Conservation (phyloP, 2,888 invertebrate species). For the Notodonta ziczac region DNA sequence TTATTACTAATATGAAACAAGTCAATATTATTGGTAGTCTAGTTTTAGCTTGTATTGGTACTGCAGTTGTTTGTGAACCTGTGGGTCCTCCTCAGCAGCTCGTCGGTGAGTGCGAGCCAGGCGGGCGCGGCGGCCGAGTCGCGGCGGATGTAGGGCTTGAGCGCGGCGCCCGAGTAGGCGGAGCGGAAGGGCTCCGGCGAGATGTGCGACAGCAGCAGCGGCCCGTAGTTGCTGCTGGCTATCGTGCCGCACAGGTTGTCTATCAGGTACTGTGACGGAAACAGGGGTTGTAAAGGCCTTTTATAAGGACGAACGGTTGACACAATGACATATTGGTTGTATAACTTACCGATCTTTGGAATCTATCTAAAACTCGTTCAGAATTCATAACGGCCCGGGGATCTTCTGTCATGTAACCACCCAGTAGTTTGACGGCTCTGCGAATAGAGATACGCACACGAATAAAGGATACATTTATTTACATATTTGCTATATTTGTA, state of each 20-base stretch:
- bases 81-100: constrained; percentile 84
- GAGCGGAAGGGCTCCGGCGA: constrained; percentile 86
- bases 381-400: constrained; percentile 47
- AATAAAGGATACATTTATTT: too few relatives aligned
- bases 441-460: constrained; percentile 14
- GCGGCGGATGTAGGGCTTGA: constrained; percentile 94
- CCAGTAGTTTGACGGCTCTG: constrained; percentile 65
- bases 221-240: constrained; percentile 63
- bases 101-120: constrained; percentile 89
- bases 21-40: too few relatives aligned
- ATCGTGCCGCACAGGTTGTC: constrained; percentile 73
- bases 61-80: constrained; percentile 45
- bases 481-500: too few relatives aligned
- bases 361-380: constrained; percentile 74
- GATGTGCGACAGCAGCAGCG: constrained; percentile 79
- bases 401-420: constrained; percentile 68
- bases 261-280: constrained; percentile 59
- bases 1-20: too few relatives aligned
- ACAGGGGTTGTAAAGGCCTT: background rate
- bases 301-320: too few relatives aligned
- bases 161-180: constrained; percentile 87
- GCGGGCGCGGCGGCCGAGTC: constrained; percentile 87
- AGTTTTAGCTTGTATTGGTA: too few relatives aligned
- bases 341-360: constrained; percentile 72
- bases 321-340: too few relatives aligned